Conservation (phyloP, 2,113 vertebrate species). For the Gavialis gangeticus region DNA sequence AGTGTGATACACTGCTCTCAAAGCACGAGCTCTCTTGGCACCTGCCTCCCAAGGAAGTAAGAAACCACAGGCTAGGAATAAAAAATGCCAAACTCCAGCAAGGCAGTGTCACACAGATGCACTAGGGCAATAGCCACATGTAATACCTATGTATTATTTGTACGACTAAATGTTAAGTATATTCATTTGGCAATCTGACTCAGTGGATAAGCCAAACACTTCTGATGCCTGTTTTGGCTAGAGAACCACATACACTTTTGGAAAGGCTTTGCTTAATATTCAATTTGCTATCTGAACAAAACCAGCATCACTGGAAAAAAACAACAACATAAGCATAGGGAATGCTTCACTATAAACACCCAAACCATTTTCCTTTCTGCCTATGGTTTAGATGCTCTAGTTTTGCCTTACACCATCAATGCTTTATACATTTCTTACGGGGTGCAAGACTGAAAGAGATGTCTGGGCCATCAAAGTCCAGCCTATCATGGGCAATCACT, state of each 20-base stretch:
- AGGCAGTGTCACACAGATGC: background rate
- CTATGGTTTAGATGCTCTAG: background rate
- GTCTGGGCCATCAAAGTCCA: no score
- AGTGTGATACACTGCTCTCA: background rate
- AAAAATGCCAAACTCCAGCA: background rate
- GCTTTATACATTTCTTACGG: background rate
- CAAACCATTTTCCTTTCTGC: background rate
- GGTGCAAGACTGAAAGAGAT: background rate
- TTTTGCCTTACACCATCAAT: background rate
- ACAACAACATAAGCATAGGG: background rate
- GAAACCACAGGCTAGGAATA: background rate
- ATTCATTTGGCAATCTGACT: background rate
- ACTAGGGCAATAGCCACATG: background rate
- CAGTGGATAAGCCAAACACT: background rate
- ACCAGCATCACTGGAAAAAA: background rate
- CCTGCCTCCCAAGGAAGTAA: background rate
- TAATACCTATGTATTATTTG: background rate
- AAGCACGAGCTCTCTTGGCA: background rate
- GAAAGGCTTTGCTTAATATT: background rate
- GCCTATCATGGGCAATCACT: background rate
- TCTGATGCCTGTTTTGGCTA: background rate
- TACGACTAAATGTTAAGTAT: background rate
- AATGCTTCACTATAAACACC: rapidly evolving
- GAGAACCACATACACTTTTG: background rate
- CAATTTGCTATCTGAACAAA: background rate